Base-by-base conservation (phyloP, 2,888 invertebrate species). In the Drosophila stalkeri region DNA sequence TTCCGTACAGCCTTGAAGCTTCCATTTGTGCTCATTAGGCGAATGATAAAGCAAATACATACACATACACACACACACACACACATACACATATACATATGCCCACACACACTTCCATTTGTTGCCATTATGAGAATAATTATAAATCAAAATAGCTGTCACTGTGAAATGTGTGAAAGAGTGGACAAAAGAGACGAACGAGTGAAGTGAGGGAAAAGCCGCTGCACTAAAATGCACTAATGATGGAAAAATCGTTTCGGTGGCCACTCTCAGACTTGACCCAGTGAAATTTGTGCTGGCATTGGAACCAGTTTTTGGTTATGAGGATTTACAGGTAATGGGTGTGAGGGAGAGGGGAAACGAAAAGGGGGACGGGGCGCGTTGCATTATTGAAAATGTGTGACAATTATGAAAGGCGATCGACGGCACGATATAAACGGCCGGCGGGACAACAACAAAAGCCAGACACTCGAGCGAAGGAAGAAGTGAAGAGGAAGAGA, bases 401-500 rank as follows among this genome's bases (percentile, higher is more conserved):
- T 86, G 88, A 85, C 88, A 85, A 87, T 85, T 87, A 87, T 83
- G 83, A 88, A 75, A 81, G 75, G 77, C 88, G 88, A 85, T 85
- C 83, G 77, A 61, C 75, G 54, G 63, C 46, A 62, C 27, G 87
- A 81, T 85, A 87, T 85, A 75, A 85, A 79, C 81, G 85, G 43
- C 64, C 46, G 59, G 49, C 72, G 65, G 75, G 72, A 70, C 51
- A 73, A 78, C 47, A 74, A 81, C 81, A 84, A 84, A 77, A 68
- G 64, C 14, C 18, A 37, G n/a, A 61, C 37, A 16, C 49, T 35
- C n/a, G 20, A 41, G 31, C 11, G 11, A 20, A 14, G n/a, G 11
- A 27, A 33, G 33, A 16, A 12, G 18, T 31, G 7, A 11, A 11
- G 41, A 37, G 33, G 11, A 3, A n/a, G 51, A 0, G 11, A 27